Conservation (phyloP, 1,140 invertebrate species). For the Drosophila neocordata region DNA sequence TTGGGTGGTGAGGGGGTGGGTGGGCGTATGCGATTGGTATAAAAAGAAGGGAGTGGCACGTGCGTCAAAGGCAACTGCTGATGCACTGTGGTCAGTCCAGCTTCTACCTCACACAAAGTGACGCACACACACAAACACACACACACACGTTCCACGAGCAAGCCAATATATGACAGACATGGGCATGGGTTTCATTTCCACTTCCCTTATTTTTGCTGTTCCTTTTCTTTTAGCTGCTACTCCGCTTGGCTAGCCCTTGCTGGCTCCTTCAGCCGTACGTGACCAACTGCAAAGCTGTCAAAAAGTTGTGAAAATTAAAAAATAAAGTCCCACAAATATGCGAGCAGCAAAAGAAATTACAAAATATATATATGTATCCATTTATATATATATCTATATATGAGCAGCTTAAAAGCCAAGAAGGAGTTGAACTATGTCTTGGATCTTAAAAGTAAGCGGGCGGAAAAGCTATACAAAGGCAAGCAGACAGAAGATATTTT, state of each 20-base stretch:
- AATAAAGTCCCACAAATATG: constrained; percentile 78
- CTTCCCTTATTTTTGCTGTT: not conserved
- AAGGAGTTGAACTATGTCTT: not conserved
- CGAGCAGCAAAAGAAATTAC: constrained; percentile 31
- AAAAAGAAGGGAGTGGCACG: constrained; percentile 49
- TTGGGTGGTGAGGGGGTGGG: constrained; percentile 20
- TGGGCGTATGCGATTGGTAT: not conserved
- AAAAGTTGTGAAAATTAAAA: constrained; percentile 79
- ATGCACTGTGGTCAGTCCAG: constrained; percentile 50
- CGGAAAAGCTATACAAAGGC: not conserved
- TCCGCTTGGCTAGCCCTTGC: not conserved
- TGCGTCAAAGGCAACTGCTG: constrained; percentile 70
- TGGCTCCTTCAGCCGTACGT: constrained; percentile 45
- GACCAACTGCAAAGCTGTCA: constrained; percentile 75
- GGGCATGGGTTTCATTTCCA: constrained; percentile 5
- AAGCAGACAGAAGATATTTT: not conserved
- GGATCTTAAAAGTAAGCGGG: not conserved
- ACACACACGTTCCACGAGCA: constrained; percentile 8
- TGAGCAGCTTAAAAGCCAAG: not conserved
- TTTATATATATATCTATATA: too few relatives aligned
- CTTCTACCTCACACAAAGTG: constrained; percentile 2
- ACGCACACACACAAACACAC: constrained; percentile 15
- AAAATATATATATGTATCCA: not conserved
- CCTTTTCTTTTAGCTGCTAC: not conserved
- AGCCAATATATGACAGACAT: constrained; percentile 58